Evolutionary conservation across 2,797 vertebrate species (phyloP).

Genomic region (Sebastes itinus): DNA sequence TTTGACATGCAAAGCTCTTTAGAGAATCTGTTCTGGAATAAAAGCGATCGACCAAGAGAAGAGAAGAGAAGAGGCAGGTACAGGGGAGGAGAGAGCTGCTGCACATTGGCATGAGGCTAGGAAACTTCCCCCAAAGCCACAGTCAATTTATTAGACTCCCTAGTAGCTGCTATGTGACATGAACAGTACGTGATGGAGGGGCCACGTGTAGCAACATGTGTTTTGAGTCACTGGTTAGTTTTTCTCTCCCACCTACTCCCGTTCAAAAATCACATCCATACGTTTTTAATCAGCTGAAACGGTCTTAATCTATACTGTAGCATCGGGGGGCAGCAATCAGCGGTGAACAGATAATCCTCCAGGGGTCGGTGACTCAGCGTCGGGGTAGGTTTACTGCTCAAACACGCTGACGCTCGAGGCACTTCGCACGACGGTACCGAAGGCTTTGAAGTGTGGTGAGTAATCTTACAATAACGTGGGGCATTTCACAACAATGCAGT

Average conservation of each 20-base stretch:
- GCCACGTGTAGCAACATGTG: slow-evolving; percentile 55
- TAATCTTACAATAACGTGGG: slow-evolving; percentile 70
- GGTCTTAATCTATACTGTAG: slow-evolving; percentile 13
- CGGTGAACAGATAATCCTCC: slow-evolving; percentile 11
- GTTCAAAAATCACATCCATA: slow-evolving; percentile 17
- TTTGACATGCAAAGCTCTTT: background rate
- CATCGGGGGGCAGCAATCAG: slow-evolving; percentile 27
- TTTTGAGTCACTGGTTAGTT: slow-evolving; percentile 46
- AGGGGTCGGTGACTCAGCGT: slow-evolving; percentile 6
- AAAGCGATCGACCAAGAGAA: too few species aligned
- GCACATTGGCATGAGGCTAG: slow-evolving; percentile 37
- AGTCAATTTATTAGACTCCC: slow-evolving; percentile 55
- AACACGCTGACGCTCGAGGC: slow-evolving; percentile 22
- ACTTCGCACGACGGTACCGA: slow-evolving; percentile 40
- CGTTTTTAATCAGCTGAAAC: slow-evolving; percentile 36
- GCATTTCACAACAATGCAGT: slow-evolving; percentile 70
- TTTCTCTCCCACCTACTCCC: slow-evolving; percentile 27
- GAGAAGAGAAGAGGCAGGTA: slow-evolving; percentile 24
- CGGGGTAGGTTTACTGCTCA: background rate
- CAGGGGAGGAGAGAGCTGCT: background rate
- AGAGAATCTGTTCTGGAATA: background rate
- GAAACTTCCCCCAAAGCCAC: slow-evolving; percentile 45
- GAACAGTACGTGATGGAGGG: slow-evolving; percentile 40
- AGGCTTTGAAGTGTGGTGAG: slow-evolving; percentile 69
- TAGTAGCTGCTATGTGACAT: slow-evolving; percentile 57